Evolutionary conservation across 2,113 vertebrate species (phyloP), one percentile per base, ranked within the genome.

Genomic region (Anoplopoma fimbria): DNA sequence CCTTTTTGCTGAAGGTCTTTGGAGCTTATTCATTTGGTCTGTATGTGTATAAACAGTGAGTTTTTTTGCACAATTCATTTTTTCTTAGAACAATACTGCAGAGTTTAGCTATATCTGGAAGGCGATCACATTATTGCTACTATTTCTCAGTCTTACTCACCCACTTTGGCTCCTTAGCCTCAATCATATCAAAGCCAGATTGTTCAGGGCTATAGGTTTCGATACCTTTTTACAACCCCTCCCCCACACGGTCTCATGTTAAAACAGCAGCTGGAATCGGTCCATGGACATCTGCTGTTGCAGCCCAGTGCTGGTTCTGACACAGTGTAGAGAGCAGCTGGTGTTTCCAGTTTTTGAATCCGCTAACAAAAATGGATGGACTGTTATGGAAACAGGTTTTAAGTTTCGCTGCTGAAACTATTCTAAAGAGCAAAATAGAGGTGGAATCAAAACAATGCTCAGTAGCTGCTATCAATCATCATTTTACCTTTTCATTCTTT

Each of bases 211-310:
- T 67, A 75, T 63, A 87, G 67, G 88, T 90, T 91, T 88, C 25
- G 31, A 76, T 88, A 85, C 91, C 83, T 78, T 91, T 85, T 91
- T 87, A 81, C 87, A 83, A 81, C 77, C 83, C 85, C 79, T 82
- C 40, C 79, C 34, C 49, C 87, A 58, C 87, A 77, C 49, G 42
- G 61, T 40, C 61, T 87, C 45, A 40, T 84, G 84, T 86, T 74
- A 75, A 87, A 87, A 84, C 88, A 85, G 90, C 83, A 90, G 83
- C 89, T 94, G 93, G 91, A 89, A 62, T 29, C 9, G 8, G 72
- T 91, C 91, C 87, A 88, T n/a, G 36, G 23, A 89, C 89, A 93
- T 93, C 93, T 94, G 91, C 78, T 85, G 81, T 17, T 60, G 73
- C 53, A 82, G 80, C 31, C 71, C 85, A 53, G 69, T 33, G 63